Percentiles rank a stretch among this genome's conserved stretches.
phyloP scores from a whole-genome alignment of 2,888 invertebrate genomes.

The Fragum sueziense region DNA sequence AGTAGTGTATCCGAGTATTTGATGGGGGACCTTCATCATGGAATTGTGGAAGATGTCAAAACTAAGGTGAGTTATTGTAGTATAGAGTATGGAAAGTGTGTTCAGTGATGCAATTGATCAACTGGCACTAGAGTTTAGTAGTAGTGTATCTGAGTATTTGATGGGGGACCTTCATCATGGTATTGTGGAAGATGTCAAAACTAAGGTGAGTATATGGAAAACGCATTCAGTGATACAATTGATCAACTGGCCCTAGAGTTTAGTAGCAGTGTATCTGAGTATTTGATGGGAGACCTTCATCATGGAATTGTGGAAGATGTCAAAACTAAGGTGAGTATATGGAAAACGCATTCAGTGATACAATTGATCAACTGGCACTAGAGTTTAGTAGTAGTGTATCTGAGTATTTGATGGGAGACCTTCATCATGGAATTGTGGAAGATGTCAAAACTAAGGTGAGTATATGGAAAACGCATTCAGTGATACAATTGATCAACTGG shows the following conservation, averaged over 20 bases:
- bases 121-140: too few relatives aligned
- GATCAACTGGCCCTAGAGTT: conserved; percentile 84
- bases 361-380: conserved; percentile 83
- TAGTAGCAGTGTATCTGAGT: conserved; percentile 84
- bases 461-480: conserved; percentile 81
- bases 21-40: conserved; percentile 83
- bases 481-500: conserved; percentile 83
- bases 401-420: conserved; percentile 84
- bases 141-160: conserved; percentile 84
- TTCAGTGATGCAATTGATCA: conserved; percentile 79
- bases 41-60: conserved; percentile 71
- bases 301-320: conserved; percentile 66
- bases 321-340: conserved; percentile 82
- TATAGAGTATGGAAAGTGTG: conserved; percentile 78
- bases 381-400: conserved; percentile 84
- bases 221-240: conserved; percentile 82
- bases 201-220: conserved; percentile 78
- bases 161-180: conserved; percentile 81
- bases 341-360: conserved; percentile 82
- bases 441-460: conserved; percentile 80
- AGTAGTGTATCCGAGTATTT: conserved; percentile 84
- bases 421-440: conserved; percentile 68
- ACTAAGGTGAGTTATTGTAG: too few relatives aligned
- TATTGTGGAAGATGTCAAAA: conserved; percentile 79
- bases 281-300: conserved; percentile 84